phyloP scores from a whole-genome alignment of 2,797 vertebrate genomes.

The Otus scops region DNA sequence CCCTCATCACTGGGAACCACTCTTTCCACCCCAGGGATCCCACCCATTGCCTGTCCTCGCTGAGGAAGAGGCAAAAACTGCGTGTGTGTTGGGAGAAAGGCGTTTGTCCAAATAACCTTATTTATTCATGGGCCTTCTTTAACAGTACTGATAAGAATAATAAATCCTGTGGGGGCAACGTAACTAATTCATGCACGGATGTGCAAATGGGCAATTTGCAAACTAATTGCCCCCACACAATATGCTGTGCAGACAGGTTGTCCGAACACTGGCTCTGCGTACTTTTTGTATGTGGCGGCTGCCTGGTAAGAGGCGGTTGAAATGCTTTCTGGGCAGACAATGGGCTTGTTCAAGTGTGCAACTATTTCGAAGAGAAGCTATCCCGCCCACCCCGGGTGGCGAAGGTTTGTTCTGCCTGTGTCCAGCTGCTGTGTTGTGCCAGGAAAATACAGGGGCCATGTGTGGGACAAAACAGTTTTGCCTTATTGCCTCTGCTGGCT shows the following conservation, averaged over 20 bases:
- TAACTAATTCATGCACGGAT: slow-evolving; percentile 39
- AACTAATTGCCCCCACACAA: slow-evolving; percentile 76
- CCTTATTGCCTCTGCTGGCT: slow-evolving; percentile 69
- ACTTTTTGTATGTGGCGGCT: slow-evolving; percentile 63
- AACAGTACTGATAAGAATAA: slow-evolving; percentile 2
- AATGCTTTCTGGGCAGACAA: slow-evolving; percentile 81
- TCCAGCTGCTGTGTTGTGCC: slow-evolving; percentile 74
- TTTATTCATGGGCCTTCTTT: slow-evolving; percentile 56
- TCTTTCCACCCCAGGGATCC: background rate
- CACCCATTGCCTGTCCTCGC: background rate
- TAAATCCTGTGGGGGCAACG: slow-evolving; percentile 30
- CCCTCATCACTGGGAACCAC: background rate
- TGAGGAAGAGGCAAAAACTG: background rate
- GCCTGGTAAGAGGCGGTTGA: slow-evolving; percentile 80
- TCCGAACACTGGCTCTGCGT: slow-evolving; percentile 18
- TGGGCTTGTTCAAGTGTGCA: slow-evolving; percentile 82
- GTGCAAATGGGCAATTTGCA: slow-evolving; percentile 77
- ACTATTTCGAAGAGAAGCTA: slow-evolving; percentile 69
- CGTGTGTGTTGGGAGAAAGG: background rate
- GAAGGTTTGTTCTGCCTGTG: slow-evolving; percentile 73
- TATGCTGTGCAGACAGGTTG: slow-evolving; percentile 70
- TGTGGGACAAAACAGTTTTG: slow-evolving; percentile 74
- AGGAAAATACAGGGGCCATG: slow-evolving; percentile 78
- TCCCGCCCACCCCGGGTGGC: slow-evolving; percentile 77
- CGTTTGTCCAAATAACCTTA: slow-evolving; percentile 45